Percentiles rank a stretch among this genome's conserved stretches.
Conservation (phyloP, 2,113 vertebrate genomes). For the Rhinopomastus cyanomelas region DNA sequence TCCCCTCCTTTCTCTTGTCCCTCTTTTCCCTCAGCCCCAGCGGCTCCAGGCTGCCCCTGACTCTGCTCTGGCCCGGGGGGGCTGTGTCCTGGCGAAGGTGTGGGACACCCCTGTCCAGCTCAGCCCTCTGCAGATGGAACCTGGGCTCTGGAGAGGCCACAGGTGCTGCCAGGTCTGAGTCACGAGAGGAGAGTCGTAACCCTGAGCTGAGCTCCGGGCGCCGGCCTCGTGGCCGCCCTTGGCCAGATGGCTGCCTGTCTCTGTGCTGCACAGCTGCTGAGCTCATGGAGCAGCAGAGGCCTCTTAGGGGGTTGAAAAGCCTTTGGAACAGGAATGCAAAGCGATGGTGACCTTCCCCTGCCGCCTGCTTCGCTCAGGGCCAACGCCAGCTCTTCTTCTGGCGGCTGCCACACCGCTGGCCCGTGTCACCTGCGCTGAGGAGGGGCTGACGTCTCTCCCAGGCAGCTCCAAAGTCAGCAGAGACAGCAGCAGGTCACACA, state of each 20-base stretch:
- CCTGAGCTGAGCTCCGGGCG: not conserved
- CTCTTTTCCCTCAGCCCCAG: too few relatives aligned
- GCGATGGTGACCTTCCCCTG: not conserved
- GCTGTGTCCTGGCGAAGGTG: too few relatives aligned
- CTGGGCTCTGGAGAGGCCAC: not conserved
- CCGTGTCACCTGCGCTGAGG: fast-evolving
- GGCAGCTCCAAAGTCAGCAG: fast-evolving
- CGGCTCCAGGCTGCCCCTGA: too few relatives aligned
- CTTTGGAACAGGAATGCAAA: fast-evolving
- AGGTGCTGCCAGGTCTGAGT: not conserved
- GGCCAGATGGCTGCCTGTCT: not conserved
- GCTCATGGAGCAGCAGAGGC: fast-evolving
- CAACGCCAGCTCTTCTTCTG: not conserved
- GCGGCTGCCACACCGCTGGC: fast-evolving
- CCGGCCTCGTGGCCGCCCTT: not conserved
- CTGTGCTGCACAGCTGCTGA: not conserved
- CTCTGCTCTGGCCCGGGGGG: too few relatives aligned
- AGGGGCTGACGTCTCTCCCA: not conserved
- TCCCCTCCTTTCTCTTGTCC: too few relatives aligned
- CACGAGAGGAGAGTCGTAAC: not conserved
- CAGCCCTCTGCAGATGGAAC: too few relatives aligned
- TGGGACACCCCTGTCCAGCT: too few relatives aligned
- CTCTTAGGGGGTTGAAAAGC: fast-evolving
- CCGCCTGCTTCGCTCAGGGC: fast-evolving
- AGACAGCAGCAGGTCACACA: not conserved